These are phyloP conservation scores for Chrysolina oricalcia DNA, from an alignment of 2,888 invertebrate species.

Conservation along the genomic window DNA sequence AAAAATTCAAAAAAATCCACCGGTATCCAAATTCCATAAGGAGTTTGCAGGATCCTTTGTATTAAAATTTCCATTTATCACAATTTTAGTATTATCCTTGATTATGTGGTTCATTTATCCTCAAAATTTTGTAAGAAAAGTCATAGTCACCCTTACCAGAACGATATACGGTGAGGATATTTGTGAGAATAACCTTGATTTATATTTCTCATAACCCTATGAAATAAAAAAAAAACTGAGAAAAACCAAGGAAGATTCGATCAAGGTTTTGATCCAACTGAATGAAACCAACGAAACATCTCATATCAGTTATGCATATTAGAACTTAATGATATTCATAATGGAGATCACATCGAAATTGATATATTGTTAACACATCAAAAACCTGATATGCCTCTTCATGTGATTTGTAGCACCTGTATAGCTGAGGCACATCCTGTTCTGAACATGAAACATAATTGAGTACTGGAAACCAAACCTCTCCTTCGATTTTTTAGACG, in stretches of 20 bases:
- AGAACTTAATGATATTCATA: not conserved
- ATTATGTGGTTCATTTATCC: no score
- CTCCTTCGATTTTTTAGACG: not conserved
- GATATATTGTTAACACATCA: not conserved
- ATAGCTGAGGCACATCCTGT: slow-evolving; percentile 3
- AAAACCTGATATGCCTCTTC: not conserved
- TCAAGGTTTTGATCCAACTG: not conserved
- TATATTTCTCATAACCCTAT: no score
- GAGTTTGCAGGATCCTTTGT: no score
- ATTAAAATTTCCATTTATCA: no score
- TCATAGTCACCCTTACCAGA: no score
- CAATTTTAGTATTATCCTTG: no score
- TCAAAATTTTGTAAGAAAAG: no score
- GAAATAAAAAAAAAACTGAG: not conserved
- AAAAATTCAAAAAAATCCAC: no score
- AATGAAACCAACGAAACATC: not conserved
- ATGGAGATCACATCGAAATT: not conserved
- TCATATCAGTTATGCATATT: not conserved
- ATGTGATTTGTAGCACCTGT: not conserved
- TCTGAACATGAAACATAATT: not conserved
- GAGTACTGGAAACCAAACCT: slow-evolving; percentile 11
- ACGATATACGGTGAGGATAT: no score
- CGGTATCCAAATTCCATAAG: no score
- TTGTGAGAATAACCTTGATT: no score
- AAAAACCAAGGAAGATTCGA: not conserved